phyloP scores from a whole-genome alignment of 2,797 vertebrate species.

The Falco rusticolus region DNA sequence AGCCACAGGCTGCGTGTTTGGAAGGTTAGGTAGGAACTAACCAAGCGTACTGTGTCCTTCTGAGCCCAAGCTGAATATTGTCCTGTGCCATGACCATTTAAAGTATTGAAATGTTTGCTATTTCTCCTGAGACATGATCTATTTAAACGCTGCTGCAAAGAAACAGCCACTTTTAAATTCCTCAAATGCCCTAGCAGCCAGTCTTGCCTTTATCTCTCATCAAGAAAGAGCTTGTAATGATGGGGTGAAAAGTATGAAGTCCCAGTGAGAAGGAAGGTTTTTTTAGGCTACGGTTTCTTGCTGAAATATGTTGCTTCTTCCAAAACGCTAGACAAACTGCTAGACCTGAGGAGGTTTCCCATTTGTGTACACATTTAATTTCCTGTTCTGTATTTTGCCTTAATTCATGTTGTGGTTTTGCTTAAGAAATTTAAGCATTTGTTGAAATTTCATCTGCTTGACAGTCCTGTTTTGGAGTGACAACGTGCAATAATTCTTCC shows the following conservation, averaged over 20 bases:
- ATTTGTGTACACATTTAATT: background rate
- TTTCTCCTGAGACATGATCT: background rate
- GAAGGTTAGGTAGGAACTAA: background rate
- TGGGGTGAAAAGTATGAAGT: background rate
- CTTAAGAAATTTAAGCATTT: background rate
- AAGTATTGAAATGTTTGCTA: accelerated
- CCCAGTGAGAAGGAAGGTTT: background rate
- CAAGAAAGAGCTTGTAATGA: background rate
- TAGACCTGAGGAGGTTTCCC: background rate
- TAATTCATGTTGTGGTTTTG: background rate
- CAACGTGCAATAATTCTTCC: background rate
- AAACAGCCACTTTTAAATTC: background rate
- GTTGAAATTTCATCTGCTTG: background rate
- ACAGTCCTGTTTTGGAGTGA: background rate
- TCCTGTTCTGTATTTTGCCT: background rate
- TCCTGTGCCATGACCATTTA: background rate
- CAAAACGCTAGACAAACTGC: background rate
- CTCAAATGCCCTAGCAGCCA: background rate
- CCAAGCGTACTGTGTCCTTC: background rate
- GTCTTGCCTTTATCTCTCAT: background rate
- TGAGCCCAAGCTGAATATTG: accelerated
- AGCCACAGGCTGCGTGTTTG: background rate
- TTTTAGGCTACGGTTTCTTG: background rate
- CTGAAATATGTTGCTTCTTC: background rate
- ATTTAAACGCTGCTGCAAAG: background rate